These are phyloP conservation scores for Boulengeromyrus knoepffleri DNA, from an alignment of 2,113 vertebrate species.

Conservation along the genomic window DNA sequence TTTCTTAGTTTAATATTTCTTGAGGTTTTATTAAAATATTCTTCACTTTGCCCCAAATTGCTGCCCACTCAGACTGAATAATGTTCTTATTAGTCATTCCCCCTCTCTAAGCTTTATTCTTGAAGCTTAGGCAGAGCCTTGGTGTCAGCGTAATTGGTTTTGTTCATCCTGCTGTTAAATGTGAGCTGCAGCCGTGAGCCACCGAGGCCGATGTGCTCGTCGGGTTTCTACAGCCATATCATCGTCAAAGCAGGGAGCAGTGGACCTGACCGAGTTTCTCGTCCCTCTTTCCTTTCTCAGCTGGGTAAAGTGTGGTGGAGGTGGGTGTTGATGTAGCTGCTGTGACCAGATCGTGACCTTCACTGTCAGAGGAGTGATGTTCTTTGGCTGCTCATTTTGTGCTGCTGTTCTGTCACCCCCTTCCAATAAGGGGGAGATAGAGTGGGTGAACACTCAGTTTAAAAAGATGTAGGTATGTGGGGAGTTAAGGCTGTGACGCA, in stretches of 20 bases:
- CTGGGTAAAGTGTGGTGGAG: not conserved
- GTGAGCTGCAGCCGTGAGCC: not conserved
- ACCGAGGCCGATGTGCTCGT: not conserved
- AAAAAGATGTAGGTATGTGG: not conserved
- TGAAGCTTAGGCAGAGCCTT: not conserved
- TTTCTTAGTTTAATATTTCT: not conserved
- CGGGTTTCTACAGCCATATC: no score
- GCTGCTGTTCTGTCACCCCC: not conserved
- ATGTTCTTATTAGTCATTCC: constrained; percentile 7
- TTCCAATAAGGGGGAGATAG: not conserved
- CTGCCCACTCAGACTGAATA: not conserved
- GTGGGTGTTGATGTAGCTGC: not conserved
- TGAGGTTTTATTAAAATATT: constrained; percentile 1
- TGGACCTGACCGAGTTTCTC: not conserved
- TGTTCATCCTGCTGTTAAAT: constrained; percentile 8
- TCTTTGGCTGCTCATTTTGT: not conserved
- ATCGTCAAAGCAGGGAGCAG: not conserved
- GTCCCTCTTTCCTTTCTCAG: not conserved
- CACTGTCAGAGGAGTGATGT: not conserved
- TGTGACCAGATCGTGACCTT: not conserved
- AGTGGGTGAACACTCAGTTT: not conserved
- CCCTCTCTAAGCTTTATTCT: not conserved
- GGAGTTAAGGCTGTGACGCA: not conserved
- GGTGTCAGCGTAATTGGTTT: not conserved
- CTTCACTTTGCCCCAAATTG: not conserved